Evolutionary conservation across 2,888 invertebrate species (phyloP).

Genomic region (Parasteatoda lunata): DNA sequence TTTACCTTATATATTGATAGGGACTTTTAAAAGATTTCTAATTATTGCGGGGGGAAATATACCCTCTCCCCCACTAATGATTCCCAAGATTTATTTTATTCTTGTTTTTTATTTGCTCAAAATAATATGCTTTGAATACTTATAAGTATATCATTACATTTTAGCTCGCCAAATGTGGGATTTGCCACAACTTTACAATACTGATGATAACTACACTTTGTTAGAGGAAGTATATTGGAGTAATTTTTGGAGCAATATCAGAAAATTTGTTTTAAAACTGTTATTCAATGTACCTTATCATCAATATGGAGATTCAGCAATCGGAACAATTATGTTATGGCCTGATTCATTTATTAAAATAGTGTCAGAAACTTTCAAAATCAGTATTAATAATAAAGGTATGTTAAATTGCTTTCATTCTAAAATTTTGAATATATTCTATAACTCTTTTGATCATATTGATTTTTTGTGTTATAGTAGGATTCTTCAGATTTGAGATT

Average conservation of each 20-base stretch:
- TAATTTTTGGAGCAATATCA: conserved; percentile 45
- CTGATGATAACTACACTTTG: conserved; percentile 11
- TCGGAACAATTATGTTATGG: conserved; percentile 50
- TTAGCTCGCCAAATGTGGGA: conserved; percentile 38
- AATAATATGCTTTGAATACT: background rate
- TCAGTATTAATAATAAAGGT: conserved; percentile 24
- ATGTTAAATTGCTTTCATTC: background rate
- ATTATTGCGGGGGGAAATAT: background rate
- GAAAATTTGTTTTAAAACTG: conserved; percentile 32
- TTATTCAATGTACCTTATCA: conserved; percentile 55
- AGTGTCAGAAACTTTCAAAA: conserved; percentile 28
- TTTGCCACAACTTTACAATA: conserved; percentile 23
- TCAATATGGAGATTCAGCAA: conserved; percentile 55
- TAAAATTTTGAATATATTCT: too few relatives aligned
- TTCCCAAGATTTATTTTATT: background rate
- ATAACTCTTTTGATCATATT: too few relatives aligned
- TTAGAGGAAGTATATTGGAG: conserved; percentile 53
- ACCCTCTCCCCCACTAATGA: too few relatives aligned
- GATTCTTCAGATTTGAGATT: too few relatives aligned
- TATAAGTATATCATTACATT: background rate
- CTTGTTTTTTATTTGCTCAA: background rate
- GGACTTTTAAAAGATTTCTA: background rate
- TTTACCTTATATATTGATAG: background rate
- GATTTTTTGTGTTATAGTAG: too few relatives aligned
- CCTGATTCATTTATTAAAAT: conserved; percentile 31